Evolutionary conservation across 2,888 invertebrate species (phyloP), one percentile per base, ranked within the genome.

Genomic region (Darwinula stevensoni): DNA sequence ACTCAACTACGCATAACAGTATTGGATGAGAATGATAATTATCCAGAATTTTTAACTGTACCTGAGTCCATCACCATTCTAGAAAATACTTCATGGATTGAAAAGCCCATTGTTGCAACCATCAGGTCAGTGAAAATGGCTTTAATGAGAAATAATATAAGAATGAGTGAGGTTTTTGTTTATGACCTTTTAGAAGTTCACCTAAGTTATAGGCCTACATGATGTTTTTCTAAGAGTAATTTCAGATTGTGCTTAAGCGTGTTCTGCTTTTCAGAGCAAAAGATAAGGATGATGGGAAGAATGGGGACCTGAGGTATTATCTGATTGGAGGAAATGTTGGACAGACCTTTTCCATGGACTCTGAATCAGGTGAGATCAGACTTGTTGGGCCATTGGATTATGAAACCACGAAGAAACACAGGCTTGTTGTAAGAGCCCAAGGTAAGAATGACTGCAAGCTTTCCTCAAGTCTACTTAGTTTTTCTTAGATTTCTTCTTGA

Each of bases 251-350:
- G n/a, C n/a, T n/a, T n/a, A n/a, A n/a, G n/a, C n/a, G n/a, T n/a
- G n/a, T n/a, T n/a, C n/a, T n/a, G n/a, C n/a, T n/a, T n/a, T n/a
- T n/a, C 46, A 67, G 73, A 43, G 94, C 94, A 0, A 67, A 67
- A 0, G 97, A 97, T 50, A 71, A 72, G 1, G 97, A 97, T 51
- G 66, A 73, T 32, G 91, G 86, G 0, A 62, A 69, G 17, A 94
- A 97, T 52, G 80, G 84, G 2, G 78, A 75, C 1, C 70, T 97
- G 34, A 63, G 86, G 30, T 91, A 82, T 54, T 78, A 78, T 11
- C 80, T 94, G 41, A 86, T 88, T 40, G 82, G 88, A 5, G 86
- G 91, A 15, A 88, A 91, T 53, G 73, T 73, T 0, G 76, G 78
- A 47, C 73, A 76, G 41, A 78, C 80, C 44, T 91, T 97, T 49